Evolutionary conservation across 2,113 vertebrate species (phyloP), one percentile per base, ranked within the genome.

Genomic region (Glaucomys volans): DNA sequence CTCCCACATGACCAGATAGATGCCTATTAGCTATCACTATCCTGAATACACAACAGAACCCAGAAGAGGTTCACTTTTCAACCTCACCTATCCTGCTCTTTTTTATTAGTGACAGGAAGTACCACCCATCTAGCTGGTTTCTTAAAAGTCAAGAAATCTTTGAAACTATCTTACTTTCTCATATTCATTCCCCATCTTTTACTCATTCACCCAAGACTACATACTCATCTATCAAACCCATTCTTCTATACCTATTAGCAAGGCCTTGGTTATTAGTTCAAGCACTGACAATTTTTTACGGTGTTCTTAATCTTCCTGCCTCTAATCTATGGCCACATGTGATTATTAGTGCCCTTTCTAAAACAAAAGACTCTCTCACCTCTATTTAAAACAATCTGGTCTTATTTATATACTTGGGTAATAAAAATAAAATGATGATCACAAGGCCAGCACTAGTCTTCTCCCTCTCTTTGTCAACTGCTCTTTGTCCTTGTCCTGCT

Each of bases 181-280:
- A 69, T 54, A 76, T 83, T 88, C 24, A 94, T 88, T 84, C 7
- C 47, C 62, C 13, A 94, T 14, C 54, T 92, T 47, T 94, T 8
- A 84, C 8, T 81, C 13, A 66, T n/a, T 90, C 37, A 74, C n/a
- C 69, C 79, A 92, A 87, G 52, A 52, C 72, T 88, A 74, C 0
- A 8, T 47, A 47, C 44, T 47, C 44, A 47, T 67, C 40, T 59
- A 80, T 37, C 11, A 72, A 85, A 57, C 44, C 42, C 2, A 79
- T 54, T 18, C 71, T 91, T 79, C 17, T 22, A 79, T 66, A 40
- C 74, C 37, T 62, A 69, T 42, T 44, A 59, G 9, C 22, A 75
- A 84, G 50, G 40, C 32, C 22, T 94, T 76, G 32, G 71, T 87
- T 87, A 82, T 87, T 87, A 82, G 52, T 67, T 95, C 47, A 90